Evolutionary conservation across 2,113 vertebrate species (phyloP).

Genomic region (Alaudala cheleensis): DNA sequence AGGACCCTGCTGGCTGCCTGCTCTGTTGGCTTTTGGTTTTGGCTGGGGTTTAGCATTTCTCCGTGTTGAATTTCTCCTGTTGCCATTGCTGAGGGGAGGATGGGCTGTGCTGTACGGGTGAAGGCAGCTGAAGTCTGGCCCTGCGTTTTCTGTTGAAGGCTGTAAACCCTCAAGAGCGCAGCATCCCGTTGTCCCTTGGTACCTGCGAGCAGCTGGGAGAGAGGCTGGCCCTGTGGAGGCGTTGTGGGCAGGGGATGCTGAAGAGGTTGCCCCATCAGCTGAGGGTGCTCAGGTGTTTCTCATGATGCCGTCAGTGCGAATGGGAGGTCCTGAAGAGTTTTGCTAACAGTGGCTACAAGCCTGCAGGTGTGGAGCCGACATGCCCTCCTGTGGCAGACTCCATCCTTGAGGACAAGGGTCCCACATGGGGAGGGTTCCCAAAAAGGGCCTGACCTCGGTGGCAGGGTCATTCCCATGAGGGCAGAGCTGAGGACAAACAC

Average conservation of each 20-base stretch:
- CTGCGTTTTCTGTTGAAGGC: neutral
- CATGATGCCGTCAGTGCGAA: neutral
- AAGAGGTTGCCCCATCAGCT: neutral
- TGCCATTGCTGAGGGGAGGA: neutral
- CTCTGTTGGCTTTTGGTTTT: slow-evolving; percentile 16
- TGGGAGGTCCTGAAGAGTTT: neutral
- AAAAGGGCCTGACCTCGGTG: neutral
- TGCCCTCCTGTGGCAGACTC: neutral
- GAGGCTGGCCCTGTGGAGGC: fast-evolving
- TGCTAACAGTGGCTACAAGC: neutral
- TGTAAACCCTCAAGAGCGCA: fast-evolving
- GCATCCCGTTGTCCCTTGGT: fast-evolving
- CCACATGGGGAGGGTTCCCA: neutral
- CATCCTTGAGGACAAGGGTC: neutral
- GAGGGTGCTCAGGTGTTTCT: neutral
- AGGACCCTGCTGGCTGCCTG: neutral
- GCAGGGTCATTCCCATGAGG: neutral
- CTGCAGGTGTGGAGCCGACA: neutral
- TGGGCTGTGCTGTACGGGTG: fast-evolving
- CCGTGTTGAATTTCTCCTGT: neutral
- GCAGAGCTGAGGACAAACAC: neutral
- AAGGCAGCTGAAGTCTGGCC: neutral
- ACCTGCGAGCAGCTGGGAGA: fast-evolving
- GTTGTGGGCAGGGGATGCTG: neutral
- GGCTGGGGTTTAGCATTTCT: slow-evolving; percentile 34